Percentiles rank a stretch among this genome's conserved stretches.
phyloP scores from a whole-genome alignment of 2,113 vertebrate genomes.

The Gavialis gangeticus region DNA sequence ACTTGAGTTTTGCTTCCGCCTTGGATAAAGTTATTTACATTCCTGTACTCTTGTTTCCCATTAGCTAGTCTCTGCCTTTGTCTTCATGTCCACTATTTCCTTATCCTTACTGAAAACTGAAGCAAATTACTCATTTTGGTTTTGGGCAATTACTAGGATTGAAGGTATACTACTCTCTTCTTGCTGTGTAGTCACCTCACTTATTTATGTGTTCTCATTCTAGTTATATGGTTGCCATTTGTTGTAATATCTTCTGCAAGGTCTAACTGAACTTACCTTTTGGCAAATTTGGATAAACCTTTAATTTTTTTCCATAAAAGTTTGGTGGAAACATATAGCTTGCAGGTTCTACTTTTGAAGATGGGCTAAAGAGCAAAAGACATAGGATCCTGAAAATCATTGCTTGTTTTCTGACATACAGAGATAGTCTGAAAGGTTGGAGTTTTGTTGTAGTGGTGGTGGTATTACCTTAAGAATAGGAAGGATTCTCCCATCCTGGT shows the following conservation, averaged over 20 bases:
- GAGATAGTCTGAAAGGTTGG: neutral
- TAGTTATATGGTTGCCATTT: neutral
- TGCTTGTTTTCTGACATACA: neutral
- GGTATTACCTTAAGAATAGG: neutral
- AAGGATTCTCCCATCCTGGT: neutral
- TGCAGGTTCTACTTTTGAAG: conserved; percentile 14
- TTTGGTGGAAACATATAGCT: neutral
- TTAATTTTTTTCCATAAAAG: neutral
- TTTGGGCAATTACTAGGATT: too few relatives aligned
- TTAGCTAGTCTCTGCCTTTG: too few relatives aligned
- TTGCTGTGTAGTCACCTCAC: too few relatives aligned
- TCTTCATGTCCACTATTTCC: too few relatives aligned
- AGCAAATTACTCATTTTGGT: too few relatives aligned
- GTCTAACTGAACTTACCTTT: neutral
- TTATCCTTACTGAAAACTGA: too few relatives aligned
- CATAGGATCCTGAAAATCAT: neutral
- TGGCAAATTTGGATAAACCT: neutral
- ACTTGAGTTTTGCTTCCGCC: too few relatives aligned
- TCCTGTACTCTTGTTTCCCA: too few relatives aligned
- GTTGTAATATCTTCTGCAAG: neutral
- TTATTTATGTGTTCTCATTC: too few relatives aligned
- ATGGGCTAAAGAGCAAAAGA: neutral
- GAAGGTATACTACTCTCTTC: too few relatives aligned
- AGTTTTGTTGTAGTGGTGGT: neutral
- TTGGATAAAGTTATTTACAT: too few relatives aligned